Conservation (phyloP, 2,797 vertebrate genomes). For the Champsocephalus gunnari region DNA sequence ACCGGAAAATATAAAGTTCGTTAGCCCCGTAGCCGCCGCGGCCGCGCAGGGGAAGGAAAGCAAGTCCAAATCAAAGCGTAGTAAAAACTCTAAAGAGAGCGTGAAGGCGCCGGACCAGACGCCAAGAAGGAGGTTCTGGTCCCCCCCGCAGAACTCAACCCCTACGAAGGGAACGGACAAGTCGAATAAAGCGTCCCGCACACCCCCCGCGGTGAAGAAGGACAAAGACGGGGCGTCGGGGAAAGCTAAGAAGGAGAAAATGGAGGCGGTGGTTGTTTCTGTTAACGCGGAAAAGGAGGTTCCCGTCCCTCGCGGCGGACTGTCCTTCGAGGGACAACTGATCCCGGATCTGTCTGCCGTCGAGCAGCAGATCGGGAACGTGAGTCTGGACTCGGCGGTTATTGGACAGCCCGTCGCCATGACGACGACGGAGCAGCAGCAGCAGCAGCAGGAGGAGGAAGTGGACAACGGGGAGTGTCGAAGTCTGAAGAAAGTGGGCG, state of each 20-base stretch:
- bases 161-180: conserved; percentile 90
- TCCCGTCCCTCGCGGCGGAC: conserved; percentile 78
- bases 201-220: conserved; percentile 90
- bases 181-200: conserved; percentile 88
- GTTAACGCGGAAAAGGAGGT: too few species aligned
- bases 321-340: conserved; percentile 86
- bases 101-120: conserved; percentile 88
- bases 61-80: conserved; percentile 98
- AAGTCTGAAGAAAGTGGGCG: conserved; percentile 89
- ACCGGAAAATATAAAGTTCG: conserved; percentile 97
- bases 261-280: conserved; percentile 69
- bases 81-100: conserved; percentile 94
- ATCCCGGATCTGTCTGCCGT: conserved; percentile 82
- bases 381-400: conserved; percentile 89
- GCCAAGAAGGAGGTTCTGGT: conserved; percentile 93
- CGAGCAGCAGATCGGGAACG: conserved; percentile 89
- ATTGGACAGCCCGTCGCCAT: conserved; percentile 89
- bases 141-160: conserved; percentile 75
- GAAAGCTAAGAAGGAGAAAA: conserved; percentile 96
- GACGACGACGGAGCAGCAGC: conserved; percentile 86
- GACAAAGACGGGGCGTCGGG: conserved; percentile 91
- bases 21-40: conserved; percentile 89
- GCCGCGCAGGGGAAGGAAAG: conserved; percentile 87
- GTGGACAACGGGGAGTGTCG: conserved; percentile 89
- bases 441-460: conserved; percentile 79